These are phyloP conservation scores for Anomalospiza imberbis DNA, from an alignment of 2,797 vertebrate genomes.

Conservation along the genomic window DNA sequence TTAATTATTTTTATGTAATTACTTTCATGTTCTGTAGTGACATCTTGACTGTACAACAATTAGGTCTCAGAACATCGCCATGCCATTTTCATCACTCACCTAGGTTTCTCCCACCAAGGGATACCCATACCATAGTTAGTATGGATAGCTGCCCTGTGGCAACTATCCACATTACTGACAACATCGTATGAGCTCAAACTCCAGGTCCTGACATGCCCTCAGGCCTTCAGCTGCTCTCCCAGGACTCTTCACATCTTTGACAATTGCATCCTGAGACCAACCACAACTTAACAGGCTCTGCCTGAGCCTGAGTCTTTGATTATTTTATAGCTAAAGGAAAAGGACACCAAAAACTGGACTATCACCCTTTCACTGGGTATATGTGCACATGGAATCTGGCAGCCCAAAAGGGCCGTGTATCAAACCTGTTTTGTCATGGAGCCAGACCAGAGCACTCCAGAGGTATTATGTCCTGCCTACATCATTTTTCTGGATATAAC, in stretches of 20 bases:
- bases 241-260: not conserved
- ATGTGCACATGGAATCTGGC: not conserved
- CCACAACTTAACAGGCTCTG: not conserved
- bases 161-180: not conserved
- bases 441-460: not conserved
- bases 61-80: rapidly evolving
- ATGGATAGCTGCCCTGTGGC: not conserved
- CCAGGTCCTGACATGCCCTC: rapidly evolving
- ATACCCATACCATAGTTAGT: not conserved
- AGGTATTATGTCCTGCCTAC: not conserved
- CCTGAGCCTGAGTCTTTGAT: not conserved
- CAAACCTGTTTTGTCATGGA: not conserved
- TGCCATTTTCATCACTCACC: not conserved
- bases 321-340: not conserved
- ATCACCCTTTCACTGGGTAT: not conserved
- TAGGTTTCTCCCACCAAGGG: not conserved
- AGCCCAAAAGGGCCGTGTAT: not conserved
- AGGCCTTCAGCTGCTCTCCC: not conserved
- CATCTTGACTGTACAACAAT: not conserved
- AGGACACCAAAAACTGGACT: not conserved
- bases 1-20: not conserved
- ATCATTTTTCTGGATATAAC: not conserved
- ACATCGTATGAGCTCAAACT: not conserved
- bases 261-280: not conserved
- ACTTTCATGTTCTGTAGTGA: not conserved